Evolutionary conservation across 2,888 invertebrate genomes (phyloP), one percentile per base, ranked within the genome.

Genomic region (Zootermopsis nevadensis): DNA sequence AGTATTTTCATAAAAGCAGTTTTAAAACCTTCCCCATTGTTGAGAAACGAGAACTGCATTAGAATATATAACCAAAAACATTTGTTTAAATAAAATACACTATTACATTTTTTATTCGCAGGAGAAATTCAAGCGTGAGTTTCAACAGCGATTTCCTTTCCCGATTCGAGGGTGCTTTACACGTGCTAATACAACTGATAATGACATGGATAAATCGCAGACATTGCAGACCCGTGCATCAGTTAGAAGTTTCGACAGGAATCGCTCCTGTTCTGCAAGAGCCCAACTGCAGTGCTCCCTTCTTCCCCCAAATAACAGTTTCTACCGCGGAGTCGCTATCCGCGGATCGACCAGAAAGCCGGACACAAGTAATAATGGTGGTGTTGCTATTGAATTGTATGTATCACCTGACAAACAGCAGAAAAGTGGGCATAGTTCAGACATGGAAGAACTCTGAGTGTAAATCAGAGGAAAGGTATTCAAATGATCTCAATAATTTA

Each of bases 101-200:
- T 60, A 6, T n/a, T 27, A 2, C 6, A 31, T 19, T 69, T 35
- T 30, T 76, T 83, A 74, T 69, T 81, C 79, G 0, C 90, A 95
- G 95, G 95, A 95, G 88, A 95, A 95, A 88, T 95, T 95, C 89
- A 94, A 95, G 88, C 92, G 94, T 80, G 95, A 95, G 89, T 95
- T 95, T 87, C 93, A 93, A 86, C 93, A 94, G 87, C 91, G 94
- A 8, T 94, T 94, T 86, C 92, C 93, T 2, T 92, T 92, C 84
- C 91, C 92, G 76, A 86, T 87, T n/a, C 87, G 87, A 42, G 87
- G 86, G 79, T 88, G 88, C 88, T 86, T 87, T 8, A 82, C 87
- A 3, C 87, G 86, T 84, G 87, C 87, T 27, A 19, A 66, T 3
- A 66, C 66, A 22, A 87, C 86, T 22, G 88, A 88, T 81, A 88